Evolutionary conservation across 2,797 vertebrate genomes (phyloP).

Genomic region (Acipenser oxyrinchus): DNA sequence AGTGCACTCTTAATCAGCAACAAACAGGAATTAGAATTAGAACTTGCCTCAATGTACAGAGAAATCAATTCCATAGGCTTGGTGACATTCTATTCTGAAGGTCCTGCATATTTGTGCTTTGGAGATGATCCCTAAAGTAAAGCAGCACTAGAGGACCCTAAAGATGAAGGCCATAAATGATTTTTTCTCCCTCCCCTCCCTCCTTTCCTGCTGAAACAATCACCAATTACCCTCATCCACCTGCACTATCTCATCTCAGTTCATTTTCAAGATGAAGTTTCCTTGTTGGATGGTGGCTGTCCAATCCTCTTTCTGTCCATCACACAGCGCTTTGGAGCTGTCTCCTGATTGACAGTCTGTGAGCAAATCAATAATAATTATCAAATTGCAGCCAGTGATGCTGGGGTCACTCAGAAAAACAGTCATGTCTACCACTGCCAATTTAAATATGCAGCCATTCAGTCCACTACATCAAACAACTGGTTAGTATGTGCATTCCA

Average conservation of each 20-base stretch:
- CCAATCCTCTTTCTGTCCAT: conserved; percentile 87
- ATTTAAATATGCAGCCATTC: conserved; percentile 45
- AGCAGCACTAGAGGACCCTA: conserved; percentile 36
- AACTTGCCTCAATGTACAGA: conserved; percentile 23
- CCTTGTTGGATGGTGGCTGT: conserved; percentile 77
- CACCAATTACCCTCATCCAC: conserved; percentile 91
- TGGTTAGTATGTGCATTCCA: conserved; percentile 7
- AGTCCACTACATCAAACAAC: conserved; percentile 6
- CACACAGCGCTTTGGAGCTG: conserved; percentile 63
- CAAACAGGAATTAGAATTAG: conserved; percentile 21
- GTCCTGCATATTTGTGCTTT: conserved; percentile 50
- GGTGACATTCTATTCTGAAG: conserved; percentile 44
- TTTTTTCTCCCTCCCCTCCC: conserved; percentile 34
- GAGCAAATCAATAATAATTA: conserved; percentile 97
- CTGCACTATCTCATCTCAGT: conserved; percentile 78
- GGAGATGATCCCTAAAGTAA: conserved; percentile 44
- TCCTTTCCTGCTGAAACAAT: conserved; percentile 73
- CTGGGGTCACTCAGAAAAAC: conserved; percentile 67
- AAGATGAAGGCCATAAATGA: conserved; percentile 52
- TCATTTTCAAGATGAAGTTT: conserved; percentile 83
- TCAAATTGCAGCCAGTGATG: conserved; percentile 73
- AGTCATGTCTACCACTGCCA: conserved; percentile 43
- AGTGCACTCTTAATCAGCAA: conserved; percentile 7
- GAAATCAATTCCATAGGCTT: conserved; percentile 36
- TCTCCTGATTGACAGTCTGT: conserved; percentile 80